Conservation (phyloP, 2,113 vertebrate species). For the Xerus inauris region DNA sequence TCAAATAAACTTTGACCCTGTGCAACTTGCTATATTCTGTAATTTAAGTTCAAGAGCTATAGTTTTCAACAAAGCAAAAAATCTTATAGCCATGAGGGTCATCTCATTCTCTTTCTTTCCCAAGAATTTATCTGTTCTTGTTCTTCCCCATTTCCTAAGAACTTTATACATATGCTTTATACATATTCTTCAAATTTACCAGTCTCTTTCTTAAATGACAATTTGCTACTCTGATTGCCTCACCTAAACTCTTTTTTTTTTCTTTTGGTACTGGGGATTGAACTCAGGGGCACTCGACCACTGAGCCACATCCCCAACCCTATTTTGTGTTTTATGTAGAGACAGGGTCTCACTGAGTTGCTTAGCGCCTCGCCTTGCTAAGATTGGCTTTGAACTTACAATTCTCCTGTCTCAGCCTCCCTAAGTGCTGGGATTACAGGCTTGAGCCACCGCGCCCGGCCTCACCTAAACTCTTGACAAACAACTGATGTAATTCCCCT, state of each 20-base stretch:
- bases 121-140: not conserved
- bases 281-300: too few species aligned
- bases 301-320: too few species aligned
- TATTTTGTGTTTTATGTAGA: too few species aligned
- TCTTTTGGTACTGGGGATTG: too few species aligned
- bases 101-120: not conserved
- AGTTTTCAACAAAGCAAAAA: not conserved
- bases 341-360: too few species aligned
- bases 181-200: not conserved
- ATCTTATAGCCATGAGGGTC: not conserved
- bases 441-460: too few species aligned
- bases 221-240: not conserved
- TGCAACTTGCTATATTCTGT: not conserved
- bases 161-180: not conserved
- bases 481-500: not conserved
- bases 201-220: not conserved
- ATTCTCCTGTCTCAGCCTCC: too few species aligned
- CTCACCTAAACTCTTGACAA: not conserved
- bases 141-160: not conserved
- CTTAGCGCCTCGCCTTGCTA: too few species aligned
- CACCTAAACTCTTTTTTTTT: too few species aligned
- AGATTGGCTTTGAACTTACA: too few species aligned
- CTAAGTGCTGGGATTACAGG: too few species aligned
- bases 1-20: not conserved
- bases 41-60: not conserved